These are phyloP conservation scores for Pluvialis apricaria DNA, from an alignment of 2,113 vertebrate species.

Conservation along the genomic window DNA sequence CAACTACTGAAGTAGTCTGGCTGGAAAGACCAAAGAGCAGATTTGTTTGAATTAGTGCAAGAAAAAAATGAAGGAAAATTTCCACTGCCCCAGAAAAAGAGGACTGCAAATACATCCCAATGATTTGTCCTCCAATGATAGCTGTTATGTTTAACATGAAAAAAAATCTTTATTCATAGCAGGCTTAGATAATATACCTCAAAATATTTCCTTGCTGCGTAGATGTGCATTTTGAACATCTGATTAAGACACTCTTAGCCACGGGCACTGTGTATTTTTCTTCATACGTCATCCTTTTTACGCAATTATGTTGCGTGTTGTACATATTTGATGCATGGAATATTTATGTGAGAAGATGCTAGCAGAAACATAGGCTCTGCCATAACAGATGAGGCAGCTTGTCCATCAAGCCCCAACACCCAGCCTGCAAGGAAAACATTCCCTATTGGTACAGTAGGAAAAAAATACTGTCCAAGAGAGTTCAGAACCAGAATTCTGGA, in stretches of 20 bases:
- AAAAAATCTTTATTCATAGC: slow-evolving; percentile 4
- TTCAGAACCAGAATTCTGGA: neutral
- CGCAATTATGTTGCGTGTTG: neutral
- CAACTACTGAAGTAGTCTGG: slow-evolving; percentile 5
- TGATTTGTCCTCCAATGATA: neutral
- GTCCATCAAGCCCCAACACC: slow-evolving; percentile 7
- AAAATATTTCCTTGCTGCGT: neutral
- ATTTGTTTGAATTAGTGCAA: neutral
- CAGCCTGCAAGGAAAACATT: neutral
- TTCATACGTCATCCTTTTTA: neutral
- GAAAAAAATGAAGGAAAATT: slow-evolving; percentile 6
- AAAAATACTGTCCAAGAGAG: neutral
- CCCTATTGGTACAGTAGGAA: neutral
- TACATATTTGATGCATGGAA: neutral
- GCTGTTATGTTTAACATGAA: neutral
- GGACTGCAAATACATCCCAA: neutral
- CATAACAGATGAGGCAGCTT: slow-evolving; percentile 10
- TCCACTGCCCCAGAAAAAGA: slow-evolving; percentile 12
- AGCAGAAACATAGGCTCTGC: neutral
- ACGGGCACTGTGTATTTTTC: neutral
- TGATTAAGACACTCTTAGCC: slow-evolving; percentile 11
- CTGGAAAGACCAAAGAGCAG: slow-evolving; percentile 32
- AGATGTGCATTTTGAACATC: neutral
- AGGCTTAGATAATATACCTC: slow-evolving; percentile 23
- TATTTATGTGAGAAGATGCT: neutral